These are phyloP conservation scores for Eueremaeus valkanovi DNA, from an alignment of 2,888 invertebrate genomes.

Conservation along the genomic window DNA sequence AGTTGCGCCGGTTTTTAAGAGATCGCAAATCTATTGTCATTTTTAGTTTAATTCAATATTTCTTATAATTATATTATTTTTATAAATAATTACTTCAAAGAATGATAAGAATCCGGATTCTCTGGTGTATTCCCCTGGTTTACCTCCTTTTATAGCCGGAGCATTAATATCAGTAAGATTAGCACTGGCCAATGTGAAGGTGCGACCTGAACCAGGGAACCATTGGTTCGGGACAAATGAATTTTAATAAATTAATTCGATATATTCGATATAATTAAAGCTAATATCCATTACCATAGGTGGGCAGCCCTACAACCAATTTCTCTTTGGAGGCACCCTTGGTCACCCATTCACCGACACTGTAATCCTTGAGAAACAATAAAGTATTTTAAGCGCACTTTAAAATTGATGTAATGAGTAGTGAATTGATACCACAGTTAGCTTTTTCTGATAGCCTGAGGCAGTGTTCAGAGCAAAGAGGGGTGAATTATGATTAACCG, in stretches of 20 bases:
- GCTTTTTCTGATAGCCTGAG: slow-evolving; percentile 83
- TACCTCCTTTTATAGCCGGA: slow-evolving; percentile 80
- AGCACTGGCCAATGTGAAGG: slow-evolving; percentile 78
- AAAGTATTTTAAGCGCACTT: background rate
- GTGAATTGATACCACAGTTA: slow-evolving; percentile 69
- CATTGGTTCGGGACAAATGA: background rate
- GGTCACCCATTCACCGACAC: slow-evolving; percentile 86
- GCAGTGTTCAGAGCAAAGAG: slow-evolving; percentile 82
- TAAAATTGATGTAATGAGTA: background rate
- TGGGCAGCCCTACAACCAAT: slow-evolving; percentile 89
- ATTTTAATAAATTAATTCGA: background rate
- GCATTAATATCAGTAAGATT: slow-evolving; percentile 89
- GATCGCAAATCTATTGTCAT: slow-evolving; percentile 68
- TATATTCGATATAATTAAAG: background rate
- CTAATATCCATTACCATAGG: slow-evolving; percentile 60
- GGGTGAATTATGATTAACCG: slow-evolving; percentile 88
- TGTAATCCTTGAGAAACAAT: slow-evolving; percentile 64
- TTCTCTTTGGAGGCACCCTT: slow-evolving; percentile 91
- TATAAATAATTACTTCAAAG: slow-evolving; percentile 66
- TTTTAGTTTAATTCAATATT: background rate
- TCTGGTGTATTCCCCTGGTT: slow-evolving; percentile 78
- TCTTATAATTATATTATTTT: background rate
- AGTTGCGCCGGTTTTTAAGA: slow-evolving; percentile 67
- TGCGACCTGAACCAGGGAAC: slow-evolving; percentile 66
- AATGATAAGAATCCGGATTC: slow-evolving; percentile 93